Evolutionary conservation across 2,113 vertebrate genomes (phyloP), one percentile per base, ranked within the genome.

Genomic region (Manacus vitellinus): DNA sequence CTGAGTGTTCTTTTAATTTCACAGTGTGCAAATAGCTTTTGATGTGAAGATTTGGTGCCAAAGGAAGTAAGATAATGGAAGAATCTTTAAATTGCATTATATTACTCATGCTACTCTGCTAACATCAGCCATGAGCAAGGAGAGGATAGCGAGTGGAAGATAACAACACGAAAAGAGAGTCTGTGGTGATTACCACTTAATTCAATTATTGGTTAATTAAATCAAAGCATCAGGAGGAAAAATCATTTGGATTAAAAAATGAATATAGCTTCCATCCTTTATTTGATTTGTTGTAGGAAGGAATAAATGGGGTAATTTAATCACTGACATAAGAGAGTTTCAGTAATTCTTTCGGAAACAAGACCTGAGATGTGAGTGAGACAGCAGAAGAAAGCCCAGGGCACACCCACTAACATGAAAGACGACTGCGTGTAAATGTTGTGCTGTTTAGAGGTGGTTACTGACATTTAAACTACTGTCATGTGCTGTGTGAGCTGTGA

Each of bases 211-310:
- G 65, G 58, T 88, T 97, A 97, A 97, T 97, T 95, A 94, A 92
- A 97, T 97, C 92, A 96, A 90, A 90, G 87, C 92, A 94, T 88
- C 75, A 72, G 68, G 73, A 92, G 75, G 76, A 95, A 92, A 93
- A 96, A 94, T 77, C 76, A 96, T 94, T 92, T 71, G 90, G 87
- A 90, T 96, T 95, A 95, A 96, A 96, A 97, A 94, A 96, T 88
- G 84, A 96, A 90, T 92, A 65, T 93, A 83, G 56, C 92, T 96
- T 94, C 93, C 87, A 88, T 74, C 84, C 87, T 85, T 96, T 84
- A 96, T 97, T 97, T 95, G 79, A 97, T 97, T 95, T 96, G 89
- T 80, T 80, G 84, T 87, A 96, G 96, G 92, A 96, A 95, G 92
- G 68, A 87, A 95, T 91, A 94, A 94, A 87, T 47, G 62, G 61